These are phyloP conservation scores for Halcyon malimbica DNA, from an alignment of 2,113 vertebrate species.

Conservation along the genomic window DNA sequence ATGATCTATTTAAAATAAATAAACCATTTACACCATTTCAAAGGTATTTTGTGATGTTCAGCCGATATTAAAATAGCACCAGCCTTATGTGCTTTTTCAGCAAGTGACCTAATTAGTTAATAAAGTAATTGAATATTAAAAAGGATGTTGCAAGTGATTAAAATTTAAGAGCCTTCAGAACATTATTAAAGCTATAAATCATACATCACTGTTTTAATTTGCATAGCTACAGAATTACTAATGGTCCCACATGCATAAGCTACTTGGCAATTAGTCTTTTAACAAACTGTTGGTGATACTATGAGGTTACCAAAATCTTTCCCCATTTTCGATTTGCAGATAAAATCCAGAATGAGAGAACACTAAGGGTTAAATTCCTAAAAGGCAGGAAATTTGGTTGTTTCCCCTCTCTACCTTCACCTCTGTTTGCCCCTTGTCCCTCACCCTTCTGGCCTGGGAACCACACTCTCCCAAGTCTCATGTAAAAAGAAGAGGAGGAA, in stretches of 20 bases:
- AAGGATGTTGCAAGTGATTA: conserved; percentile 89
- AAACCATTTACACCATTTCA: conserved; percentile 84
- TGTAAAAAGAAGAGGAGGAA: background rate
- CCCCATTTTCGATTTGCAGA: conserved; percentile 52
- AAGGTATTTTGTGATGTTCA: conserved; percentile 83
- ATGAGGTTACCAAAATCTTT: conserved; percentile 66
- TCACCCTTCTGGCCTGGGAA: background rate
- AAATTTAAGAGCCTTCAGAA: conserved; percentile 89
- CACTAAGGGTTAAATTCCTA: background rate
- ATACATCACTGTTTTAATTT: conserved; percentile 89
- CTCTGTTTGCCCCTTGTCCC: background rate
- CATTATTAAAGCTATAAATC: conserved; percentile 89
- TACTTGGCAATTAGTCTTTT: conserved; percentile 82
- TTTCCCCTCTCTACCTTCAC: background rate
- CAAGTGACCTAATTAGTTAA: conserved; percentile 91
- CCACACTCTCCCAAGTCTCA: background rate
- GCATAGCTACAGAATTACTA: conserved; percentile 85
- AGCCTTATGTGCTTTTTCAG: conserved; percentile 85
- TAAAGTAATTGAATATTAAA: conserved; percentile 91
- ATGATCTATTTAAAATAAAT: conserved; percentile 87
- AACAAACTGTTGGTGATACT: conserved; percentile 80
- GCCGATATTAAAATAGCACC: conserved; percentile 84
- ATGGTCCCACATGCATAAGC: conserved; percentile 78
- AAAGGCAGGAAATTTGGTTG: background rate
- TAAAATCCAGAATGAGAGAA: background rate